Percentiles rank a stretch among this genome's conserved stretches.
These are phyloP conservation scores for Onchidella celtica DNA, from an alignment of 2,888 invertebrate species.

Conservation along the genomic window DNA sequence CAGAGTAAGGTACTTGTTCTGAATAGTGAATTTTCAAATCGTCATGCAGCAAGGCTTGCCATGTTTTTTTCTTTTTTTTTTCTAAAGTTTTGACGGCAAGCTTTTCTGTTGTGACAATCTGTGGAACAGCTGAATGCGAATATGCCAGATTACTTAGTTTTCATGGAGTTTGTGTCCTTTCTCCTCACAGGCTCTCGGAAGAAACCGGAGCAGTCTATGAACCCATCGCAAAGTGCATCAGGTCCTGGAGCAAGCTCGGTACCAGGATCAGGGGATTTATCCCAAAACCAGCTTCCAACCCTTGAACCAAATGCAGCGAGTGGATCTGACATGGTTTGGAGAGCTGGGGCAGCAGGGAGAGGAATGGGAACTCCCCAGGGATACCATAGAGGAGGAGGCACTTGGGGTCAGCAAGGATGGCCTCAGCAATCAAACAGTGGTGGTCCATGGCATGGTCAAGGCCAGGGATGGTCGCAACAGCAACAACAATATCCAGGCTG, in stretches of 20 bases:
- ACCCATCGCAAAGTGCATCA: too few species aligned
- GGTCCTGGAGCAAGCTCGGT: not conserved
- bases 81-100: too few species aligned
- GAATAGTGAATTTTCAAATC: too few species aligned
- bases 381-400: not conserved
- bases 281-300: not conserved
- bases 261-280: not conserved
- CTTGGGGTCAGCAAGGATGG: slow-evolving; percentile 34
- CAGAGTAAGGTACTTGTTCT: too few species aligned
- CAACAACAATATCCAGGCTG: slow-evolving; percentile 17
- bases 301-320: not conserved
- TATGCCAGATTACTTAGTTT: too few species aligned
- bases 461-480: slow-evolving; percentile 57
- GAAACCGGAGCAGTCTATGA: too few species aligned
- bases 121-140: too few species aligned
- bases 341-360: not conserved
- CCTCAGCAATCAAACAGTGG: slow-evolving; percentile 16
- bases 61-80: too few species aligned
- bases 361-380: not conserved
- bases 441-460: slow-evolving; percentile 60
- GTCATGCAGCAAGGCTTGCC: too few species aligned
- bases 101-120: too few species aligned
- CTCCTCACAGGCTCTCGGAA: not conserved
- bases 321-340: slow-evolving; percentile 18
- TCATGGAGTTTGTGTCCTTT: not conserved